Percentiles rank a stretch among this genome's conserved stretches.
Evolutionary conservation across 1,140 invertebrate genomes (phyloP).

Genomic region (Stegodyphus mimosarum): DNA sequence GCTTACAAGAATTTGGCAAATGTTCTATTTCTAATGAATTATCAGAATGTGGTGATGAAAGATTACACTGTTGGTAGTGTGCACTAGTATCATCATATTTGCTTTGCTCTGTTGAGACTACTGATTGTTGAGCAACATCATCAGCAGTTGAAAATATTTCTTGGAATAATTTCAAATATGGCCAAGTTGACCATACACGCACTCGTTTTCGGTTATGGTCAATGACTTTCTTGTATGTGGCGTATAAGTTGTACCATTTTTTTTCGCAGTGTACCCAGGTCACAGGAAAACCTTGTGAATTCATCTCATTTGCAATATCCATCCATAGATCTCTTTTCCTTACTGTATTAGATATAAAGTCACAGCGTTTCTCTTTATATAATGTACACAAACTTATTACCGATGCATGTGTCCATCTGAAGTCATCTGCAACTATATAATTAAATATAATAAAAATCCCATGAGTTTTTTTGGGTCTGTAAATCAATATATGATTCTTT

Average conservation of each 20-base stretch:
- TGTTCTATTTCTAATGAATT: not conserved
- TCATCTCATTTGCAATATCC: constrained; percentile 16
- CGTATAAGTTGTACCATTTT: constrained; percentile 30
- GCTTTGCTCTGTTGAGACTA: not conserved
- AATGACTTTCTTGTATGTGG: constrained; percentile 28
- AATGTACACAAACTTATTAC: not conserved
- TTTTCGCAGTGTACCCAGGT: constrained; percentile 24
- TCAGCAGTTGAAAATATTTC: constrained; percentile 1
- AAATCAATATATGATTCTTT: no score
- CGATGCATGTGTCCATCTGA: no score
- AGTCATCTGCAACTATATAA: no score
- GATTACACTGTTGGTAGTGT: not conserved
- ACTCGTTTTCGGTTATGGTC: constrained; percentile 13
- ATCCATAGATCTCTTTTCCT: constrained; percentile 21
- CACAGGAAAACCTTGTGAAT: not conserved
- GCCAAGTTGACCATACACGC: constrained; percentile 23
- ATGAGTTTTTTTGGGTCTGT: no score
- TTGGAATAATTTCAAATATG: constrained; percentile 25
- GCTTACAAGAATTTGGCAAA: not conserved
- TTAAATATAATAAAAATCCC: no score
- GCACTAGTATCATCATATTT: not conserved
- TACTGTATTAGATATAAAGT: constrained; percentile 14
- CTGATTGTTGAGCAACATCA: not conserved
- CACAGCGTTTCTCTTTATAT: constrained; percentile 13
- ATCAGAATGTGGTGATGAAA: not conserved